Base-by-base conservation (phyloP, 2,888 invertebrate species). In the Cantharis rustica region DNA sequence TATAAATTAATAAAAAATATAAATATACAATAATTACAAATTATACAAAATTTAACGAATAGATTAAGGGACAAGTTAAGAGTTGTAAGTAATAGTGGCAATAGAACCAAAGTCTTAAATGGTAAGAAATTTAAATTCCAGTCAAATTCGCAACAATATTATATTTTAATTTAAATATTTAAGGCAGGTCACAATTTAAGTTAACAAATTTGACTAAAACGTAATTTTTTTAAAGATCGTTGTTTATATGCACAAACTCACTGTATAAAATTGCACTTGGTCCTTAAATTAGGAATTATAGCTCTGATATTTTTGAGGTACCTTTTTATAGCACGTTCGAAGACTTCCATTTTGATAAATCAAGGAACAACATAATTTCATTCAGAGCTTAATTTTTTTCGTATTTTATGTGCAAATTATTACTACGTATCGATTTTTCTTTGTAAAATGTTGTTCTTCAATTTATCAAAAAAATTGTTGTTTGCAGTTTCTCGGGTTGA, bases 261-360 rank as follows among this genome's bases (percentile, higher is more conserved):
- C 84, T 85, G 83, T 76, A 83, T 81, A 82, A 82, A 84, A 87
- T 87, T 87, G 87, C 87, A 87, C 87, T 84, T 86, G 84, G 85
- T 87, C 87, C 87, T 84, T 84, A 82, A 83, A 83, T 83, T 84
- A 85, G 82, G 81, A 81, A 80, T 80, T 80, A 79, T 85, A 84
- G 72, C 82, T 82, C 80, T 80, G 81, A 66, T 80, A 82, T 82
- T 81, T 82, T 81, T 87, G 87, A 88, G 87, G 87, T 88, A 88
- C 88, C 87, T 87, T 87, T 86, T 83, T 87, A 88, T 88, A 88
- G 88, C 88, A 88, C 88, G 87, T 86, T 83, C 76, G 74, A 74
- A 76, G 74, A 71, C 72, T 71, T 69, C 74, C 68, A 66, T 68
- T 69, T 75, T 72, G 73, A 63, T 69, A 73, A 74, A 77, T 68